Evolutionary conservation across 2,888 invertebrate genomes (phyloP), one percentile per base, ranked within the genome.

Genomic region (Aspidiotus destructor): DNA sequence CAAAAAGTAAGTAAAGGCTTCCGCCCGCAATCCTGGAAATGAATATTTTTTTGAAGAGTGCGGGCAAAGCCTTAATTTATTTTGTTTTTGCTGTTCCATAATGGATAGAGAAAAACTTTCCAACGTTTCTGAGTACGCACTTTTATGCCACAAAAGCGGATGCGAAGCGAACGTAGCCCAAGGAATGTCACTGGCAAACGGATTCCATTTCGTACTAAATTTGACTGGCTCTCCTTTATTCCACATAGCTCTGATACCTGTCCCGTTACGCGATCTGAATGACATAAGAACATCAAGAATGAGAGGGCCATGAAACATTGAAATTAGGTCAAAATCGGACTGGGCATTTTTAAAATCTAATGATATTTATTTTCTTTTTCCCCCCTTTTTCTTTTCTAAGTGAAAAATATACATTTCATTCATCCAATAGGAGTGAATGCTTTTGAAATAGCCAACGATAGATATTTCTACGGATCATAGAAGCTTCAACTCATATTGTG

Each of bases 101-200:
- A 28, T 28, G 28, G 28, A 28, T 28, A 28, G 5, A 28, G 28
- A 28, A 28, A 28, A 28, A 28, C 28, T 28, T 28, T 3, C 5
- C 1, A 28, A 28, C 28, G 28, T 28, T 28, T 28, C 28, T 28
- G 28, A 13, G 13, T 52, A 16, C 68, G 9, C 79, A 86, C 86
- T 86, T 83, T 85, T 86, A 75, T 86, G 84, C 81, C 84, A 85
- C 74, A 82, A 84, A 52, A 89, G 81, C 8, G 91, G 92, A 78
- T 92, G 92, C 68, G 88, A 89, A 0, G 88, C 84, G 73, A 87
- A 86, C 0, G 90, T 91, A 44, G 85, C 77, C 79, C 86, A 88
- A 0, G 92, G 92, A 71, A 91, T 86, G 70, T 87, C 84, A 70
- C 84, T 84, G 72, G 85, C 84, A 79, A 89, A 89, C 0, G 92